Percentiles rank a stretch among this genome's conserved stretches.
These are phyloP conservation scores for Meta bourneti DNA, from an alignment of 2,888 invertebrate genomes.

Conservation along the genomic window DNA sequence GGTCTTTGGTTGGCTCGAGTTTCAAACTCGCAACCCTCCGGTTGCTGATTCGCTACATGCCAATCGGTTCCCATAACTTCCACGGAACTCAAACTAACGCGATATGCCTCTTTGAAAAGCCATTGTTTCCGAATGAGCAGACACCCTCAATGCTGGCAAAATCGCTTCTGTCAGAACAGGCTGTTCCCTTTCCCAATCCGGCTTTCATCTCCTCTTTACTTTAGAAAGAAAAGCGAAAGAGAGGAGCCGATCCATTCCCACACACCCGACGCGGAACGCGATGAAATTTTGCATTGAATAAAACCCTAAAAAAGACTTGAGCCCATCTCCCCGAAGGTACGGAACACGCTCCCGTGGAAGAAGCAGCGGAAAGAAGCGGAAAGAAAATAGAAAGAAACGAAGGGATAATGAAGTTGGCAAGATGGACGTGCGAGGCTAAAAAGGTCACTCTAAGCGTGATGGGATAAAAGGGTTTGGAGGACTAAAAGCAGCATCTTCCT, in stretches of 20 bases:
- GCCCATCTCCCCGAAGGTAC: too few species aligned
- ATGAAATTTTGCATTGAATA: not conserved
- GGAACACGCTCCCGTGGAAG: too few species aligned
- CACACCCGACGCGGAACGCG: too few species aligned
- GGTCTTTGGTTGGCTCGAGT: too few species aligned
- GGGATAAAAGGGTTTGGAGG: not conserved
- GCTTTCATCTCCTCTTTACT: not conserved
- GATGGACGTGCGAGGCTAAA: too few species aligned
- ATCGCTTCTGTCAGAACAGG: not conserved
- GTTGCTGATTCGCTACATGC: too few species aligned
- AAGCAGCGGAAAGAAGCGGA: too few species aligned
- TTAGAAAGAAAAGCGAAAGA: not conserved
- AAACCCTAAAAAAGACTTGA: not conserved
- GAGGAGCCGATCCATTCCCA: not conserved
- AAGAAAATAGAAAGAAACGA: too few species aligned
- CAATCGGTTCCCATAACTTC: too few species aligned
- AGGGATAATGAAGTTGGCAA: too few species aligned
- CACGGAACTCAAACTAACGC: too few species aligned
- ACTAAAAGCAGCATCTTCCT: not conserved
- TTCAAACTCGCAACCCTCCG: too few species aligned
- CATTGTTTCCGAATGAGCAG: not conserved
- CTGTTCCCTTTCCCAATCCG: not conserved
- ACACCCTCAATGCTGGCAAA: not conserved
- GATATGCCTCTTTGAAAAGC: not conserved
- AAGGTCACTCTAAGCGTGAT: not conserved